These are phyloP conservation scores for Dromas ardeola DNA, from an alignment of 2,113 vertebrate genomes.

Conservation along the genomic window DNA sequence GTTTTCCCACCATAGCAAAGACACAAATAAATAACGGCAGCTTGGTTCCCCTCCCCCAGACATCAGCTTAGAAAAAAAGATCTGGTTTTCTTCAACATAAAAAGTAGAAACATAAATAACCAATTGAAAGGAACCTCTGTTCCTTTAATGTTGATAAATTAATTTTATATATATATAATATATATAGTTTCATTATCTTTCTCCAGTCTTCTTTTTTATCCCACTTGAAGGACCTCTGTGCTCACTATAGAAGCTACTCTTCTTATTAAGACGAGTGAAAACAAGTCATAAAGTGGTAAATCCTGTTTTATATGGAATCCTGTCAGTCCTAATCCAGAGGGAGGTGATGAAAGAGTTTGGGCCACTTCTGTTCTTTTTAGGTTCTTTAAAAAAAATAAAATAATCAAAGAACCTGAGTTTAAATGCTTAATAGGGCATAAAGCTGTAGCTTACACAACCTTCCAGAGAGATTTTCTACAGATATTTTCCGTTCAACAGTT, in stretches of 20 bases:
- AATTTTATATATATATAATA: not conserved
- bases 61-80: not conserved
- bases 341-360: not conserved
- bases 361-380: not conserved
- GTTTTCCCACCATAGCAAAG: not conserved
- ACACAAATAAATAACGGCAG: not conserved
- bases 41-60: not conserved
- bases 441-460: rapidly evolving
- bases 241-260: not conserved
- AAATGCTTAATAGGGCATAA: not conserved
- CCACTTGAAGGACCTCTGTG: not conserved
- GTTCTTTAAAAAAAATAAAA: not conserved
- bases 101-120: not conserved
- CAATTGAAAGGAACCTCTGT: not conserved
- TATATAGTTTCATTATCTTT: not conserved
- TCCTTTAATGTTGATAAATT: not conserved
- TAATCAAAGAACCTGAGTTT: not conserved
- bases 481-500: not conserved
- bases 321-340: not conserved
- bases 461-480: not conserved
- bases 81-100: not conserved
- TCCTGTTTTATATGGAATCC: not conserved
- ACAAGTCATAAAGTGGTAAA: not conserved
- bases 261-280: not conserved
- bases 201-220: not conserved